Evolutionary conservation across 2,888 invertebrate genomes (phyloP), one percentile per base, ranked within the genome.

Genomic region (Sycophila texana): DNA sequence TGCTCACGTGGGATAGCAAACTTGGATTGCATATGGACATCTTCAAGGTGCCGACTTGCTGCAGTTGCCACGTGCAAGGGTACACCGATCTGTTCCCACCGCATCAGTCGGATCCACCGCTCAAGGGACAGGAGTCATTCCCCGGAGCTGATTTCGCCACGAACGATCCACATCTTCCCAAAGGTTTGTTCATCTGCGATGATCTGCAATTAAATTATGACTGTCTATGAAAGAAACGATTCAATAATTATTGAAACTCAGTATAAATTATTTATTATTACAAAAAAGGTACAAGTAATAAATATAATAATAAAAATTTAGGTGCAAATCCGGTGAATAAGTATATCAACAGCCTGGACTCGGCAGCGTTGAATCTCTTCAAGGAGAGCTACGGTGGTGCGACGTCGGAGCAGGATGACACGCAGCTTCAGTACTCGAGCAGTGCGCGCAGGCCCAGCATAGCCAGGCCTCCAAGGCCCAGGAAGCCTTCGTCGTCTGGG

Each of bases 1-100:
- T 96, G 0, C 88, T 96, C 4, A 95, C 96, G 0, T 96, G 96
- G 96, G 96, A 96, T 86, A 94, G 95, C 82, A 93, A 94, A 75
- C 93, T 94, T 70, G 96, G 96, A 13, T 92, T 96, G 0, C 96
- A 96, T 84, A 95, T 96, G 93, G 96, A 96, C 86, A 95, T 96
- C 80, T 96, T 96, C 85, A 96, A 96, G 92, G 95, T 95, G 0
- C 96, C 96, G 39, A 95, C 95, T 0, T 96, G 96, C 85, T 96
- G 96, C 86, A 95, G 95, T 3, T 96, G 96, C 86, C 96, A 96
- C 87, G 94, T 96, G 14, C 95, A 95, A 87, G 95, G 95, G 3
- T 95, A 95, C 86, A 92, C 94, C 49, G 94, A 94, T 14, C 91
- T 94, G 13, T 95, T 93, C 82, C 94, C 95, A 0, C 94, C 94